phyloP scores from a whole-genome alignment of 2,797 vertebrate species.

The Malurus leucopterus region DNA sequence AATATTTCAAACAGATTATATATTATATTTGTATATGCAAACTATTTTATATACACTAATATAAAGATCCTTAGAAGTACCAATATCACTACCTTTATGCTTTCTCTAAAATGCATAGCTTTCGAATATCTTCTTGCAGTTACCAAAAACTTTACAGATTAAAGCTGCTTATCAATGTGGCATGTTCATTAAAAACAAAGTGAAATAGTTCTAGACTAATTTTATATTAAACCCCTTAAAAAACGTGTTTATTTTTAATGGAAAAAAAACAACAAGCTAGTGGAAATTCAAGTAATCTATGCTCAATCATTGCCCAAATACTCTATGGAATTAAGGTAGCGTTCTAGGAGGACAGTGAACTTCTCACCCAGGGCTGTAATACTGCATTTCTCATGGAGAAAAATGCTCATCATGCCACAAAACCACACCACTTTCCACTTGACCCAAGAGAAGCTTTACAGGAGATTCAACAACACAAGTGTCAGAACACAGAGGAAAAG shows the following conservation, averaged over 20 bases:
- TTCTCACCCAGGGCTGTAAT: constrained; percentile 26
- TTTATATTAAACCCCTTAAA: constrained; percentile 47
- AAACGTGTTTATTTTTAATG: constrained; percentile 38
- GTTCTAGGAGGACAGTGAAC: constrained; percentile 35
- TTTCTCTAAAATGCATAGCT: constrained; percentile 62
- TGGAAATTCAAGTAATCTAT: constrained; percentile 62
- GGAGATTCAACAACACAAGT: neutral
- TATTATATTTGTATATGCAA: constrained; percentile 60
- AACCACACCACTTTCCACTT: neutral
- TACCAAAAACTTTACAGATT: constrained; percentile 61
- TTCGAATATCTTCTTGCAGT: constrained; percentile 60
- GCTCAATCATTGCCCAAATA: constrained; percentile 17
- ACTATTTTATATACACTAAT: constrained; percentile 61
- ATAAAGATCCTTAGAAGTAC: constrained; percentile 61
- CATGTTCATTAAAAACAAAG: constrained; percentile 55
- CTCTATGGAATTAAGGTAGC: constrained; percentile 26
- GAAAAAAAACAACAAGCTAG: constrained; percentile 3
- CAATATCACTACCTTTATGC: constrained; percentile 51
- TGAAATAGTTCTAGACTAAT: constrained; percentile 34
- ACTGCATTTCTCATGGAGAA: constrained; percentile 20
- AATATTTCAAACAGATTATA: constrained; percentile 55
- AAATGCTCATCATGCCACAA: constrained; percentile 37
- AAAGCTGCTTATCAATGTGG: constrained; percentile 60
- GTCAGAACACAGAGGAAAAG: constrained; percentile 12
- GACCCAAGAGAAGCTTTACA: neutral